A percentile compares a stretch with the other conserved stretches of the same genome.
Evolutionary conservation across 1,140 invertebrate genomes (phyloP).

Genomic region (Trichonephila clavata): DNA sequence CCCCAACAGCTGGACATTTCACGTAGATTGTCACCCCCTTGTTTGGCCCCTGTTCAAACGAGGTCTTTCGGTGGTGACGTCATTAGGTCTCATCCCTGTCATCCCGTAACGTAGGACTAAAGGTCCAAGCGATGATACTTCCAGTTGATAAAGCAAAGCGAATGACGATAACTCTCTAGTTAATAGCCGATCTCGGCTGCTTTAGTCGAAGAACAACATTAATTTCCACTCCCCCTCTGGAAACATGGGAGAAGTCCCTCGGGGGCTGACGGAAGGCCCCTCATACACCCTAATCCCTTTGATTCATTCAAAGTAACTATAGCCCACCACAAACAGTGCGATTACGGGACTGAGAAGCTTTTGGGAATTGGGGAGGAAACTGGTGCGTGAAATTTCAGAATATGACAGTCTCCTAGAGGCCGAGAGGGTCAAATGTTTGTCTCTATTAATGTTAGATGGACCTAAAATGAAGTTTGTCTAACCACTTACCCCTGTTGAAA

Average conservation of each 20-base stretch:
- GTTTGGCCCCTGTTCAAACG: neutral
- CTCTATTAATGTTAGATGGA: slow-evolving; percentile 28
- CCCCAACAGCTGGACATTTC: slow-evolving; percentile 68
- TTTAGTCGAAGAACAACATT: slow-evolving; percentile 69
- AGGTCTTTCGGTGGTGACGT: slow-evolving; percentile 50
- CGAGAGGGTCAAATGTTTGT: slow-evolving; percentile 3
- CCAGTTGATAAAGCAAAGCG: slow-evolving; percentile 72
- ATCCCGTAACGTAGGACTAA: slow-evolving; percentile 57
- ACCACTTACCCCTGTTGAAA: neutral
- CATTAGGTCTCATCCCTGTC: slow-evolving; percentile 46
- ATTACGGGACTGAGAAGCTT: slow-evolving; percentile 36
- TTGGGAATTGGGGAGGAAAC: slow-evolving; percentile 33
- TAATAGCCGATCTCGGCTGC: slow-evolving; percentile 71
- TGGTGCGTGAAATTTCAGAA: slow-evolving; percentile 56
- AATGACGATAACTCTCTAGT: slow-evolving; percentile 72
- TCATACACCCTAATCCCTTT: slow-evolving; percentile 64
- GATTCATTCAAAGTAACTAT: slow-evolving; percentile 70
- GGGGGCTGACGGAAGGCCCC: slow-evolving; percentile 38
- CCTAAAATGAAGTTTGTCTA: neutral
- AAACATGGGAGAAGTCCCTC: slow-evolving; percentile 44
- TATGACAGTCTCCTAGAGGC: slow-evolving; percentile 18
- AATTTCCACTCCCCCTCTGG: slow-evolving; percentile 62
- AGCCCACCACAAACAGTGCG: slow-evolving; percentile 70
- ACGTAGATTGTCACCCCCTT: slow-evolving; percentile 49
- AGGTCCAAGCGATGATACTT: slow-evolving; percentile 71